These are phyloP conservation scores for Fabriciana adippe DNA, from an alignment of 2,888 invertebrate species.

Conservation along the genomic window DNA sequence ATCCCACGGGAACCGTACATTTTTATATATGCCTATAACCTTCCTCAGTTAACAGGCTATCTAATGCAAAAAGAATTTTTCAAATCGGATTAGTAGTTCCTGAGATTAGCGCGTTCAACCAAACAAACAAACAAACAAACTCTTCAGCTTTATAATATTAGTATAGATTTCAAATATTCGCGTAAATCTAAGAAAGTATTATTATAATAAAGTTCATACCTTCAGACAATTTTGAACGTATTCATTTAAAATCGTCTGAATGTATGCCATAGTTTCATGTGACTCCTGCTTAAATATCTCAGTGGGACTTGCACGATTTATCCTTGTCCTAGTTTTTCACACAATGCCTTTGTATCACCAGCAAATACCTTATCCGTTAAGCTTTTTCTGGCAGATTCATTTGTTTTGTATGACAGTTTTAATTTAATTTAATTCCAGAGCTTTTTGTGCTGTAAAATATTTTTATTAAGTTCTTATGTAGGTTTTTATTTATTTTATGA, in stretches of 20 bases:
- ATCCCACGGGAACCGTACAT: too few species aligned
- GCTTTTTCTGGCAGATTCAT: conserved; percentile 32
- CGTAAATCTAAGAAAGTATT: too few species aligned
- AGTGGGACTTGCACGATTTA: conserved; percentile 26
- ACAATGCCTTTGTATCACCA: conserved; percentile 31
- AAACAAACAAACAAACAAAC: too few species aligned
- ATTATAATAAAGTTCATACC: too few species aligned
- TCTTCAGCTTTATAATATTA: too few species aligned
- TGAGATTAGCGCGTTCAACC: too few species aligned
- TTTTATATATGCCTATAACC: too few species aligned
- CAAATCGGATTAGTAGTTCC: too few species aligned
- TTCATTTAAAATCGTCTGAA: too few species aligned
- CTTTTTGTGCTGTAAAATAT: neutral
- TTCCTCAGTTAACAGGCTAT: too few species aligned
- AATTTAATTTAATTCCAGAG: conserved; percentile 24
- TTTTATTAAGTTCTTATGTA: neutral
- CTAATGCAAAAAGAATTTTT: too few species aligned
- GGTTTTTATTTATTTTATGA: neutral
- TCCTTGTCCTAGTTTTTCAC: conserved; percentile 32
- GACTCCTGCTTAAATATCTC: conserved; percentile 17
- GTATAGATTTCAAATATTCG: too few species aligned
- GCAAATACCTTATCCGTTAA: conserved; percentile 33
- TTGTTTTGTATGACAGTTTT: conserved; percentile 32
- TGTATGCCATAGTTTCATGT: neutral
- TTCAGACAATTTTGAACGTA: neutral